A percentile compares a stretch with the other conserved stretches of the same genome.
Conservation (phyloP, 2,113 vertebrate genomes). For the Cyanoliseus patagonus region DNA sequence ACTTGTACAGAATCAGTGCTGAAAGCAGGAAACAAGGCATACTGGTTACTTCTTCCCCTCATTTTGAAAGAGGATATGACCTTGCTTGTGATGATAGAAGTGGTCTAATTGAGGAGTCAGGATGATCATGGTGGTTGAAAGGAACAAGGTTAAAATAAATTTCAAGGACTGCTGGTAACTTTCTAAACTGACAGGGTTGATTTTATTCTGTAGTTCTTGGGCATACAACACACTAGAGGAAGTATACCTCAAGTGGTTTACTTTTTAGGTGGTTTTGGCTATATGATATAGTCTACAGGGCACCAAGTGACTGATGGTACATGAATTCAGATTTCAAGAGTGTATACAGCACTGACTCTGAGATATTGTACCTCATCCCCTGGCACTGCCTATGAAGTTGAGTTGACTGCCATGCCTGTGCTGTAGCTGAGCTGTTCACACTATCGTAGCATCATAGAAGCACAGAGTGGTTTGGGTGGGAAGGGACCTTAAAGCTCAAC, state of each 20-base stretch:
- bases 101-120: background rate
- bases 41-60: background rate
- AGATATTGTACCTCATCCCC: background rate
- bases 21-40: background rate
- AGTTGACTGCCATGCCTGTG: background rate
- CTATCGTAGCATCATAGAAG: background rate
- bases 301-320: background rate
- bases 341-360: background rate
- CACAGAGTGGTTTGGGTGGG: background rate
- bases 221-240: rapidly evolving
- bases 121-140: background rate
- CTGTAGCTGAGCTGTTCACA: background rate
- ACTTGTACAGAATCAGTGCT: background rate
- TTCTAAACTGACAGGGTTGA: background rate
- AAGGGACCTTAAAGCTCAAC: background rate
- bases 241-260: background rate
- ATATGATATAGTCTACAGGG: background rate
- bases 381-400: background rate
- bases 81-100: background rate
- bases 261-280: background rate
- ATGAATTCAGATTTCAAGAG: rapidly evolving
- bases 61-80: background rate
- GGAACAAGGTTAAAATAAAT: background rate
- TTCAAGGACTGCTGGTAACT: background rate
- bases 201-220: background rate